Percentiles rank a stretch among this genome's conserved stretches.
Conservation (phyloP, 2,113 vertebrate genomes). For the Prietella phreatophila region DNA sequence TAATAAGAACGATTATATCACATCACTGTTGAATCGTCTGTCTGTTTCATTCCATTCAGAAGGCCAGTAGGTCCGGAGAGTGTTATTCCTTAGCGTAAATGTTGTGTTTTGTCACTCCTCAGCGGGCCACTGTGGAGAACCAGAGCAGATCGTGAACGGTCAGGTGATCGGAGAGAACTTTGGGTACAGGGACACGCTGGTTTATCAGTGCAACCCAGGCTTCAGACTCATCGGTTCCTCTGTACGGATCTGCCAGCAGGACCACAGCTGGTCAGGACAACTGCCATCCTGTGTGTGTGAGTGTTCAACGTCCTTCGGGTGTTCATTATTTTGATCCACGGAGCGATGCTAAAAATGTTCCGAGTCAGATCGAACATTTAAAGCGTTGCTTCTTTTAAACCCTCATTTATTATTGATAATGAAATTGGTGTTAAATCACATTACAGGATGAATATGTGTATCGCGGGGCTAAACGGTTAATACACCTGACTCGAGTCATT, state of each 20-base stretch:
- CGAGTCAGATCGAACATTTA: background rate
- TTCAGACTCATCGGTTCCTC: conserved; percentile 95
- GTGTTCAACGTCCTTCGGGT: conserved; percentile 60
- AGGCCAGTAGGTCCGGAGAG: background rate
- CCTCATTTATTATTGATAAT: background rate
- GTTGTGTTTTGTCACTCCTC: background rate
- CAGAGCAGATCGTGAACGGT: conserved; percentile 92
- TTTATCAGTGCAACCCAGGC: conserved; percentile 94
- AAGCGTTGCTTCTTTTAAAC: background rate
- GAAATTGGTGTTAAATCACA: background rate
- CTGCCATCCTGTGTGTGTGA: conserved; percentile 94
- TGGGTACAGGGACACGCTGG: conserved; percentile 93
- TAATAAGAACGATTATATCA: background rate
- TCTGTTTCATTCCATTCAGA: background rate
- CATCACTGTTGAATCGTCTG: background rate
- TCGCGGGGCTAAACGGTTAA: background rate
- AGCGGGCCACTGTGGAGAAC: conserved; percentile 94
- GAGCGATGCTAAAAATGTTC: background rate
- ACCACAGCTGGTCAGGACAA: conserved; percentile 94
- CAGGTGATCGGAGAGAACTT: conserved; percentile 97
- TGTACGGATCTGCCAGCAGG: conserved; percentile 93
- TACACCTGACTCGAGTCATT: background rate
- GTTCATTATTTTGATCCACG: background rate
- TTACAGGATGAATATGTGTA: background rate
- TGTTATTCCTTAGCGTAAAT: background rate